Evolutionary conservation across 2,797 vertebrate species (phyloP).

Genomic region (Bufotes viridis): DNA sequence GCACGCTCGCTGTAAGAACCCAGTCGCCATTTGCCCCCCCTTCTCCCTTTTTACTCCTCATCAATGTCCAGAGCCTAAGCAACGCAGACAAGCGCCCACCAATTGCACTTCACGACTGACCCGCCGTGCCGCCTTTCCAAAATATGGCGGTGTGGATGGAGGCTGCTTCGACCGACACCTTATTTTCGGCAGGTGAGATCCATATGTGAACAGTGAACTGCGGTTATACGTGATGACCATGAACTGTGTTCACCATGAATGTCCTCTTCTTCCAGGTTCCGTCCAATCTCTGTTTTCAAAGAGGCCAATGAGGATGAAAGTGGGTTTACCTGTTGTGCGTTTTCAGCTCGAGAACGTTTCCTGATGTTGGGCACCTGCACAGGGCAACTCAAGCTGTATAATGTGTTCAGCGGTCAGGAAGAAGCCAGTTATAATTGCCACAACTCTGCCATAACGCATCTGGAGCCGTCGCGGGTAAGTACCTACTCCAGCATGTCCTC

Average conservation of each 20-base stretch:
- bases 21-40: conserved; percentile 96
- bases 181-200: conserved; percentile 94
- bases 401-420: conserved; percentile 97
- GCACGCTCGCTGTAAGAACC: conserved; percentile 98
- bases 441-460: conserved; percentile 95
- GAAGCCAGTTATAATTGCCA: conserved; percentile 98
- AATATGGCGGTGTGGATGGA: conserved; percentile 97
- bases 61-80: conserved; percentile 98
- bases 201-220: not conserved
- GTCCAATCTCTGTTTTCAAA: conserved; percentile 96
- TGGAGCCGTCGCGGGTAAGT: conserved; percentile 94
- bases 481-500: no score
- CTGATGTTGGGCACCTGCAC: conserved; percentile 98
- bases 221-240: no score
- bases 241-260: not conserved
- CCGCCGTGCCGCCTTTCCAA: conserved; percentile 92
- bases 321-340: conserved; percentile 96
- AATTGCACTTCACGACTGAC: conserved; percentile 97
- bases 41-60: conserved; percentile 99
- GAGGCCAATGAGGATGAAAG: conserved; percentile 98
- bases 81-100: conserved; percentile 94
- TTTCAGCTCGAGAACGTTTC: conserved; percentile 96
- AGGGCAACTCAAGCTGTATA: conserved; percentile 96
- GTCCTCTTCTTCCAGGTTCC: conserved; percentile 79
- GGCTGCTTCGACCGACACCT: conserved; percentile 98